Base-by-base conservation (phyloP, 2,888 invertebrate genomes). In the Hirudinaria manillensis region DNA sequence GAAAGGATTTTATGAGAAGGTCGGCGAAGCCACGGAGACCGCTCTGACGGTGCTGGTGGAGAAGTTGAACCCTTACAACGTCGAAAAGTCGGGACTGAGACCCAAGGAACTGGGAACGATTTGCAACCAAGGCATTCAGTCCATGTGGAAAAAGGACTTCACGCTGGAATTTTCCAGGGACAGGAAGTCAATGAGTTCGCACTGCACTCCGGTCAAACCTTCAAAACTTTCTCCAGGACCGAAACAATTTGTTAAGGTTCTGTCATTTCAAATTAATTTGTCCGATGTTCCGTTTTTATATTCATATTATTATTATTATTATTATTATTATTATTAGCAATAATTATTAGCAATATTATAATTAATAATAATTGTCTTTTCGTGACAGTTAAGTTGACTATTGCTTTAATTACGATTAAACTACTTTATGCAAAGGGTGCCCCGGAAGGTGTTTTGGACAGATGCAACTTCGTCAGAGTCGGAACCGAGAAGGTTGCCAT, bases 91-190 rank as follows among this genome's bases (percentile, higher is more conserved):
- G 79, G 95, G 96, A 74, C 88, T 94, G 82, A 94, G 93, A 87
- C 92, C 97, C 81, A 92, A 97, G 83, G 93, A 94, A 77, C 87
- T 93, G 78, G 97, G 84, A 66, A 83, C 82, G 84, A 91, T 91
- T 81, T 93, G 93, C 80, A 92, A 96, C 83, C 93, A 95, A 85
- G 66, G 56, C 32, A 32, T 84, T 73, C 95, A 96, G 86, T 92
- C 93, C 82, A 95, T 96, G 87, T 99, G 98, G 98, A 95, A 93
- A 89, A 99, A 99, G 86, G 98, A 99, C 85, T 99, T 97, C 89
- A 99, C 99, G 67, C 89, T 99, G 79, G 99, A 99, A 86, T 99
- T 99, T 90, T 98, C 98, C 61, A 93, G 99, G 83, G 99, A 99
- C 90, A 92, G 99, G 88, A 99, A 99, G 89, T 99, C 98, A 79